Conservation (phyloP, 2,113 vertebrate species). For the Colius striatus region DNA sequence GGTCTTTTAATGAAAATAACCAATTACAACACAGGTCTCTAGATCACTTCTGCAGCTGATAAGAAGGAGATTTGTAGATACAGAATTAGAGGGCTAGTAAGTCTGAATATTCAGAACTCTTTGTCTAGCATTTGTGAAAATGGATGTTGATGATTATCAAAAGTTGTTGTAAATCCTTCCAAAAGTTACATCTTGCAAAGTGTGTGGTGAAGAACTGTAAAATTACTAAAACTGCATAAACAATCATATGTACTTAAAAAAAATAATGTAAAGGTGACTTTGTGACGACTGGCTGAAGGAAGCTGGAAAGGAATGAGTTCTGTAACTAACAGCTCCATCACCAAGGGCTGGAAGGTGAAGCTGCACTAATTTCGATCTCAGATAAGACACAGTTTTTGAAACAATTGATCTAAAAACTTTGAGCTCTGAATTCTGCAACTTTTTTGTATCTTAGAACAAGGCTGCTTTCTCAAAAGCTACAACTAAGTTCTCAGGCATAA, state of each 20-base stretch:
- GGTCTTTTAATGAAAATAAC: neutral
- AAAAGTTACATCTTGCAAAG: neutral
- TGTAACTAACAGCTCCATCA: neutral
- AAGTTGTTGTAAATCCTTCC: neutral
- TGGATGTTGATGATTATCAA: neutral
- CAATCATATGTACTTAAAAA: neutral
- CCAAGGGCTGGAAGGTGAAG: neutral
- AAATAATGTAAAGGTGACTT: neutral
- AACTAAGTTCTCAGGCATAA: accelerated
- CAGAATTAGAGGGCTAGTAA: neutral
- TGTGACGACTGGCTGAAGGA: neutral
- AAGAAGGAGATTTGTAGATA: neutral
- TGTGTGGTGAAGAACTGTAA: neutral
- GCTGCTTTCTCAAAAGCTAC: neutral
- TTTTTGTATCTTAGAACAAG: neutral
- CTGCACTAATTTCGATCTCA: neutral
- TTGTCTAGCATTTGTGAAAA: neutral
- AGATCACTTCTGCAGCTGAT: neutral
- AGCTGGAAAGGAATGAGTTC: neutral
- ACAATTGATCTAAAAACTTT: neutral
- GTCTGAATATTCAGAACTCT: neutral
- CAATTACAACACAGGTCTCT: neutral
- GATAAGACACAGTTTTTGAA: neutral
- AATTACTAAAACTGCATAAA: neutral
- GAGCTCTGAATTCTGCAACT: neutral